These are phyloP conservation scores for Sapayoa aenigma DNA, from an alignment of 2,113 vertebrate genomes.

Conservation along the genomic window DNA sequence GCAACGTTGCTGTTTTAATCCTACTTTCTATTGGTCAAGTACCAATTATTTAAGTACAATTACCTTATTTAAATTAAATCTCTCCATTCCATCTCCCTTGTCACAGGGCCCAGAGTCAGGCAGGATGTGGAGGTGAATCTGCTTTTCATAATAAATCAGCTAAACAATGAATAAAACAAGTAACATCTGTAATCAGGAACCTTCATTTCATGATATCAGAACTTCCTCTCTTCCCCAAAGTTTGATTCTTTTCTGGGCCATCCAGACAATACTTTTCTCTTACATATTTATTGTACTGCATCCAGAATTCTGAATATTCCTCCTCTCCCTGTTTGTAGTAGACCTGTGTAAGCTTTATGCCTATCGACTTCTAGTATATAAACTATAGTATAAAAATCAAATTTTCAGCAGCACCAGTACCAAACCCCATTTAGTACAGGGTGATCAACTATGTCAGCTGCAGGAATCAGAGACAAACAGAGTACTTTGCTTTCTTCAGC, in stretches of 20 bases:
- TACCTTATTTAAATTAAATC: background rate
- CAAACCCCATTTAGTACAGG: background rate
- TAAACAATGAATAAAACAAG: background rate
- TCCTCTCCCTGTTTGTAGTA: background rate
- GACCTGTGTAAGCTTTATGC: background rate
- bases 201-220: background rate
- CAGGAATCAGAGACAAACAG: background rate
- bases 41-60: background rate
- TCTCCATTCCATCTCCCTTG: background rate
- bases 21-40: background rate
- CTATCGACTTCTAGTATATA: background rate
- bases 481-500: background rate
- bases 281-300: background rate
- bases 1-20: background rate
- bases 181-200: background rate
- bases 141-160: background rate
- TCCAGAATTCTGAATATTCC: accelerated
- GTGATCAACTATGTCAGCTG: background rate
- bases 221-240: background rate
- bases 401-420: background rate
- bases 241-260: background rate
- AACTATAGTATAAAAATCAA: background rate
- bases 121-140: background rate
- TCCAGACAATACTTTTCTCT: background rate
- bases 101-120: background rate